Base-by-base conservation (phyloP, 2,888 invertebrate genomes). In the Nycteola revayana region DNA sequence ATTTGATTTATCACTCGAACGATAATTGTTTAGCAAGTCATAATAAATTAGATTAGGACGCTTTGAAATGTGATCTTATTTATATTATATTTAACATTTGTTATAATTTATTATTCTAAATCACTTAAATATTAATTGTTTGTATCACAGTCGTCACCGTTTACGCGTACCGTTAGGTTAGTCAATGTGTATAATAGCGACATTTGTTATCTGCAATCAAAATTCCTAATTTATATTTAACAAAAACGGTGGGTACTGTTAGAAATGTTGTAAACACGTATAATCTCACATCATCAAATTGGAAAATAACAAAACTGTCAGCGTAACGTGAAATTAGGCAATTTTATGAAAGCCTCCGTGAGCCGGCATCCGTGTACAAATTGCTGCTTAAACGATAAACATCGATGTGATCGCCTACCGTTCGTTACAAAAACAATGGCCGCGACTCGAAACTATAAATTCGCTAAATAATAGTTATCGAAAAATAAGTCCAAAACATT, bases 401-500 rank as follows among this genome's bases (percentile, higher is more conserved):
- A 73, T 71, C 66, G 49, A 52, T 49, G 48, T 44, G 28, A 38
- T 42, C 38, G 37, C 49, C 51, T 50, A 49, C 45, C 49, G 58
- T 39, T 42, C 41, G 42, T 18, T 42, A 56, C 59, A 60, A 60
- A 66, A 64, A 75, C 75, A 74, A 72, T 68, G 51, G 40, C 36
- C 49, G 47, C 54, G 51, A 56, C 52, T 31, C 49, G 52, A 50
- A 55, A 51, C 80, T 73, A 88, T 87, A 88, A 88, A 87, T 84
- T 71, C 75, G 75, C 77, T 78, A 82, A 82, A 85, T 88, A 84
- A 88, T 87, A 86, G 88, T 83, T 79, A 81, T 81, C 74, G 77
- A 80, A 78, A 80, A 82, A 83, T 83, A 84, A 81, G 74, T 76
- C 75, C 75, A 78, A 83, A 82, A 78, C 78, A 76, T 82, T 84